phyloP scores from a whole-genome alignment of 1,140 invertebrate species.

The Drosophila rhopaloa region DNA sequence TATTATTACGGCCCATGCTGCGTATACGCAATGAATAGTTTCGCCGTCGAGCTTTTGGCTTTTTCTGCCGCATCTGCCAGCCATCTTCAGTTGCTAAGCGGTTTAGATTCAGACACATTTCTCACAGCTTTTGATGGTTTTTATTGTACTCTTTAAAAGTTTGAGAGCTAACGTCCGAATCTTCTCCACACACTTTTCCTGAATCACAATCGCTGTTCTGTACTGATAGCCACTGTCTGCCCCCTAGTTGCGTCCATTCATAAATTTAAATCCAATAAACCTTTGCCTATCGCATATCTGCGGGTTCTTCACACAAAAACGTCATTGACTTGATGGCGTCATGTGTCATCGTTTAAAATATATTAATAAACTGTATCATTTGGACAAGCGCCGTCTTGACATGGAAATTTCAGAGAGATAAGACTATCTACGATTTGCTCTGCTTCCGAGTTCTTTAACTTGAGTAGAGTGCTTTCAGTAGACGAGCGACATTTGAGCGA shows the following conservation, averaged over 20 bases:
- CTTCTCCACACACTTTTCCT: background rate
- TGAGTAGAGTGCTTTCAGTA: conserved; percentile 36
- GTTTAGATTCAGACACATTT: conserved; percentile 37
- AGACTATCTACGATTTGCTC: conserved; percentile 24
- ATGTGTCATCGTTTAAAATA: conserved; percentile 26
- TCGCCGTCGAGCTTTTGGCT: background rate
- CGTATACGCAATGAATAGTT: conserved; percentile 25
- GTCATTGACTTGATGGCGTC: conserved; percentile 33
- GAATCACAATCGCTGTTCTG: conserved; percentile 12
- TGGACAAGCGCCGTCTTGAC: conserved; percentile 1
- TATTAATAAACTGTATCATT: conserved; percentile 20
- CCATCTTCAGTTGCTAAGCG: conserved; percentile 22
- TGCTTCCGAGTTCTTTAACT: conserved; percentile 25
- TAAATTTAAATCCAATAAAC: conserved; percentile 18
- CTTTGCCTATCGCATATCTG: conserved; percentile 9
- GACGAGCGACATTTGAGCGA: conserved; percentile 40
- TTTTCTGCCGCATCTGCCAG: conserved; percentile 1
- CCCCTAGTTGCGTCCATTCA: conserved; percentile 19
- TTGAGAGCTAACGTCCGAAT: background rate
- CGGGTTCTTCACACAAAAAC: conserved; percentile 31
- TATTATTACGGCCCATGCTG: conserved; percentile 38
- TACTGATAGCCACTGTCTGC: background rate
- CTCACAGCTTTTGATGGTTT: conserved; percentile 9
- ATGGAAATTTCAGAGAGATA: conserved; percentile 41
- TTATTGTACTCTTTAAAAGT: background rate